Percentiles rank a stretch among this genome's conserved stretches.
Evolutionary conservation across 2,113 vertebrate species (phyloP).

Genomic region (Neodon shergylaensis): DNA sequence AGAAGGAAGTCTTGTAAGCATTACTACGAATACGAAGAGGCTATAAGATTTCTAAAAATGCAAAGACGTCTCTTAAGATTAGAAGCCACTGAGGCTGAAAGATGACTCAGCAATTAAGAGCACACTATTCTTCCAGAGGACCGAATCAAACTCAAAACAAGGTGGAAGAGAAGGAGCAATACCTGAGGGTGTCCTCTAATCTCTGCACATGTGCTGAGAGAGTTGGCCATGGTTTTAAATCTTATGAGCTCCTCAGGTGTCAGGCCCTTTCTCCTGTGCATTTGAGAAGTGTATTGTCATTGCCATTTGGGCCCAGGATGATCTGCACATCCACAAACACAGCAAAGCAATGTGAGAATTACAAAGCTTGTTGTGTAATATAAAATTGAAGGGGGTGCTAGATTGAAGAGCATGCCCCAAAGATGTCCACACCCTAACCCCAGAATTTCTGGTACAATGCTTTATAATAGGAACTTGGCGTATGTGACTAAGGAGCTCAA

Average conservation of each 20-base stretch:
- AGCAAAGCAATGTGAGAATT: not conserved
- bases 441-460: not conserved
- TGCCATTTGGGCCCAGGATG: not conserved
- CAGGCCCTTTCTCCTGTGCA: not conserved
- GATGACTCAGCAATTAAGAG: not conserved
- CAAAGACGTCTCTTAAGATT: slow-evolving; percentile 1
- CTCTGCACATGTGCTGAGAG: too few species aligned
- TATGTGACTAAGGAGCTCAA: not conserved
- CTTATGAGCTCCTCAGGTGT: not conserved
- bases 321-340: not conserved
- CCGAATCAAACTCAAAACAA: not conserved
- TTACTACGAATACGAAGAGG: not conserved
- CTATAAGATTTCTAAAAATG: not conserved
- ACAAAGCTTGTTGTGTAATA: not conserved
- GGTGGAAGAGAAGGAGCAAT: too few species aligned
- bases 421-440: not conserved
- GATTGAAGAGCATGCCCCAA: not conserved
- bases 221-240: not conserved
- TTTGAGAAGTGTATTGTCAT: not conserved
- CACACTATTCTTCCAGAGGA: not conserved
- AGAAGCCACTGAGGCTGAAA: not conserved
- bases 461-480: not conserved
- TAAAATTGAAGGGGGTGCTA: not conserved
- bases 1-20: not conserved
- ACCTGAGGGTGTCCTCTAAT: not conserved